Evolutionary conservation across 2,797 vertebrate genomes (phyloP), one percentile per base, ranked within the genome.

Genomic region (Adrianichthys oophorus): DNA sequence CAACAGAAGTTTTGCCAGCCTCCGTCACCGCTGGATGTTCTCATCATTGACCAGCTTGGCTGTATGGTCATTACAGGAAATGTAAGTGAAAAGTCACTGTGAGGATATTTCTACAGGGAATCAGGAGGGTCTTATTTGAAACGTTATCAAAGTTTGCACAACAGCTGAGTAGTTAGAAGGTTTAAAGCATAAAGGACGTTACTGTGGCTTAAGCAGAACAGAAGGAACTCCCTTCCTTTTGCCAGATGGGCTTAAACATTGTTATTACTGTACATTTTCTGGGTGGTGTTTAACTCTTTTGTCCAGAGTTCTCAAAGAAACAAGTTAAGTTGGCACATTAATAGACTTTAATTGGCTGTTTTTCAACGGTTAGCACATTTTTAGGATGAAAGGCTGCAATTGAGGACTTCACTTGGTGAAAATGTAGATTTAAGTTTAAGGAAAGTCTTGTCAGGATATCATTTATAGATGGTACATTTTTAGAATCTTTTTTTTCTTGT

Each of bases 1-100:
- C 96, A 99, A 82, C 97, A 98, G 76, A 99, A 98, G 82, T 97
- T 99, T 84, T 99, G 97, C 79, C 97, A 98, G 80, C 96, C 96
- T 0, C 93, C 95, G 0, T 97, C 97, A 21, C 94, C 92, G 23
- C 91, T 99, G 0, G 96, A 99, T 0, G 95, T 99, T 0, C 95
- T 99, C 24, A 98, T 99, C 63, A 91, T 98, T 7, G 97, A 99
- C 83, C 96, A 99, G 80, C 91, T 98, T 3, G 96, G 96, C 72
- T 98, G 97, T 84, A 93, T 99, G 90, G 96, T 98, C 69, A 99
- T 99, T 72, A 96, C 97, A 1, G 97, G 97, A 79, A 98, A 98
- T 47, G 97, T 99, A 89, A 94, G 95, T 72, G 45, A 18, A 48
- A 23, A 52, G 23, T 64, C 3, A n/a, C 10, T 43, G 17, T 16